These are phyloP conservation scores for Danio tinwini DNA, from an alignment of 2,797 vertebrate genomes.

Conservation along the genomic window DNA sequence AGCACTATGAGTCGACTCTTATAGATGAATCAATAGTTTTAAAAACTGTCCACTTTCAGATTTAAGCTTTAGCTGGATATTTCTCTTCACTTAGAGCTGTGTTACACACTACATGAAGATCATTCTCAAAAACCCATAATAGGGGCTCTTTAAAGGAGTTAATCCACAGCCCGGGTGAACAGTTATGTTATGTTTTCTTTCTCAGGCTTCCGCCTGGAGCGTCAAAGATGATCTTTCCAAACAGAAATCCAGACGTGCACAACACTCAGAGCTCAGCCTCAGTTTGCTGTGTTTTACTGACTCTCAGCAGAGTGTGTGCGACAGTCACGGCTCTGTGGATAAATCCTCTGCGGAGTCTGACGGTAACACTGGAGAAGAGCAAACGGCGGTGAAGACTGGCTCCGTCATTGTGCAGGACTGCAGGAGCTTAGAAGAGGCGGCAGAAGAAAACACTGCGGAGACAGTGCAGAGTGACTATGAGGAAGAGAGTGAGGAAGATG, in stretches of 20 bases:
- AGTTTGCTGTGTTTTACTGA: constrained; percentile 13
- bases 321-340: background rate
- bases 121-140: no score
- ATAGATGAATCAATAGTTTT: no score
- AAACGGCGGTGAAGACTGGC: background rate
- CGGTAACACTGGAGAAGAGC: constrained; percentile 1
- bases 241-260: background rate
- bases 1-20: no score
- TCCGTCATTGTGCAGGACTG: constrained; percentile 25
- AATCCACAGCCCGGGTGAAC: no score
- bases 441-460: background rate
- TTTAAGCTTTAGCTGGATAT: no score
- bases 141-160: no score
- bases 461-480: background rate
- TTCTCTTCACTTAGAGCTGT: no score
- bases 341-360: background rate
- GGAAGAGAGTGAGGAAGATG: background rate
- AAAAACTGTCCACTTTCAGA: no score
- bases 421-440: background rate
- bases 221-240: background rate
- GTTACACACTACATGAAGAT: no score
- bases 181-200: background rate
- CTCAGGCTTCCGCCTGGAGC: background rate
- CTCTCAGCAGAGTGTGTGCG: background rate
- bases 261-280: constrained; percentile 20